Evolutionary conservation across 2,113 vertebrate species (phyloP), one percentile per base, ranked within the genome.

Genomic region (Gopherus evgoodei): DNA sequence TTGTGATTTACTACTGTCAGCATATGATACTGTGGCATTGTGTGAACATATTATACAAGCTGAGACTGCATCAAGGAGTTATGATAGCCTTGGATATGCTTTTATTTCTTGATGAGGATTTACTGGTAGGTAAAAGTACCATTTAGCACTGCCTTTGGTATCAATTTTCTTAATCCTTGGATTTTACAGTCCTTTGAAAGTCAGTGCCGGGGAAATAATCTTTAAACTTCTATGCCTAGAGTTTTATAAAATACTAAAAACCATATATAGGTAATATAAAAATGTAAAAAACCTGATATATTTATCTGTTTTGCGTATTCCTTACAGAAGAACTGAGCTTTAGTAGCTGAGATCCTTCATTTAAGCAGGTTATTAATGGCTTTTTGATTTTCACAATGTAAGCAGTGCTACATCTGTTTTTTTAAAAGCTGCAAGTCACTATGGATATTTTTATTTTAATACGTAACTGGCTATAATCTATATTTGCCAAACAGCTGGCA

Each of bases 131-230:
- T 84, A 92, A 79, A 56, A 93, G 84, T 95, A 94, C 94, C 83
- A 78, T 21, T 96, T 90, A 93, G 31, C 56, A 49, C 94, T 91
- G 75, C 93, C 83, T 94, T 80, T 49, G 94, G 79, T 97, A 54
- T 93, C 95, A 93, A 92, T 91, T 96, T 75, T 93, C 93, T 92
- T 96, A 96, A 96, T 95, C 92, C 90, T 90, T 97, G 90, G 86
- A 95, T 97, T 97, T 96, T 95, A 52, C 91, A 94, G 56, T 80
- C 85, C 82, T 96, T 97, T 98, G 82, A 95, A 97, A 96, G 88
- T 94, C 87, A 97, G 25, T 76, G 88, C 53, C 53, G 83, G 19
- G 57, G 92, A 97, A 98, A 94, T 87, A 90, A 94, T 90, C 92
- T 94, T 97, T 91, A 90, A 92, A 79, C 72, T 90, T 93, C 79